These are phyloP conservation scores for Ptilodon capucinus DNA, from an alignment of 2,888 invertebrate species.

Conservation along the genomic window DNA sequence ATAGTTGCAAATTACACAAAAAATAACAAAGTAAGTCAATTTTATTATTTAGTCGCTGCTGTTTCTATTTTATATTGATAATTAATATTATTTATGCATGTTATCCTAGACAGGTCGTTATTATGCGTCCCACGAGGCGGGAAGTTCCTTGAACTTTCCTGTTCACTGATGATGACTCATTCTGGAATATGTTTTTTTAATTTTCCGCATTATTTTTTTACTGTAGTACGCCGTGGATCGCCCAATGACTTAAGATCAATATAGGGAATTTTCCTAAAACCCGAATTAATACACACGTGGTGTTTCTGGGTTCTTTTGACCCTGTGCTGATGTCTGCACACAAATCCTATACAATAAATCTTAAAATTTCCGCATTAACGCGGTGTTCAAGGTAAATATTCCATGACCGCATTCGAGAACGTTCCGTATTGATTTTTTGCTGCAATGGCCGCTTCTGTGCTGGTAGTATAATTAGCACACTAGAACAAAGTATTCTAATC, in stretches of 20 bases:
- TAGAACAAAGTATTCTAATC: not conserved
- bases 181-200: not conserved
- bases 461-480: conserved; percentile 1
- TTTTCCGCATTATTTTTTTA: not conserved
- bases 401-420: conserved; percentile 48
- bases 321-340: not conserved
- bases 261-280: too few species aligned
- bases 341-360: not conserved
- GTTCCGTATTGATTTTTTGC: conserved; percentile 60
- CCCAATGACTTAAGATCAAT: not conserved
- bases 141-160: conserved; percentile 8
- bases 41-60: conserved; percentile 3
- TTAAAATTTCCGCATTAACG: not conserved
- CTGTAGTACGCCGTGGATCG: not conserved
- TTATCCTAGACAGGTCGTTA: not conserved
- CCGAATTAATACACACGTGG: not conserved
- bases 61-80: not conserved
- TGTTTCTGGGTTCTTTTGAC: not conserved
- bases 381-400: not conserved
- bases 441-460: conserved; percentile 48
- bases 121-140: conserved; percentile 3
- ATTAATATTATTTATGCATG: not conserved
- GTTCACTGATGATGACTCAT: not conserved
- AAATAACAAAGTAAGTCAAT: conserved; percentile 61
- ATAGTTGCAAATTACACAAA: conserved; percentile 45